These are phyloP conservation scores for Aepyceros melampus DNA, from an alignment of 2,113 vertebrate genomes.

Conservation along the genomic window DNA sequence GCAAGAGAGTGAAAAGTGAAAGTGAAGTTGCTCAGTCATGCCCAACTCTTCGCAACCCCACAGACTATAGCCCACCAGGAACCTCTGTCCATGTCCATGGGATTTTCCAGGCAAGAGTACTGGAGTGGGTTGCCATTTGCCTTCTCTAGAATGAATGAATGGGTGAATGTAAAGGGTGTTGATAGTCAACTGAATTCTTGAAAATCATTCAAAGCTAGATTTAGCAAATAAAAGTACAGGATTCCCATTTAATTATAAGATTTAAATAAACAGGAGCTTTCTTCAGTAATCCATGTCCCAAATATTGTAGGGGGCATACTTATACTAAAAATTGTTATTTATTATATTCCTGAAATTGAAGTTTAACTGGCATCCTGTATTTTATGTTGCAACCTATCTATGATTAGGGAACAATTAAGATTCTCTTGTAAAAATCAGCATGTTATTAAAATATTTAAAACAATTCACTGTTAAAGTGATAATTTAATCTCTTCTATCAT, in stretches of 20 bases:
- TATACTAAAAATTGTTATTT: background rate
- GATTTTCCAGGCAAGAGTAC: no score
- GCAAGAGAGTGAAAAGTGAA: no score
- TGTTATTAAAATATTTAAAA: conserved; percentile 46
- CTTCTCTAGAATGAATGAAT: background rate
- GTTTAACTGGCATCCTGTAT: background rate
- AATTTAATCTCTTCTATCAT: conserved; percentile 19
- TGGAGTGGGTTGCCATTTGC: no score
- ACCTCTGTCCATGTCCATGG: no score
- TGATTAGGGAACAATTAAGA: background rate
- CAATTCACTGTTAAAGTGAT: background rate
- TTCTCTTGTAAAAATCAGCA: conserved; percentile 29
- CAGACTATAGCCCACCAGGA: no score
- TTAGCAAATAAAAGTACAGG: conserved; percentile 11
- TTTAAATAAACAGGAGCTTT: background rate
- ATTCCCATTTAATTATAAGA: background rate
- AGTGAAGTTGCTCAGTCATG: no score
- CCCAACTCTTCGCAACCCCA: no score
- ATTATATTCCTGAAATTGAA: background rate
- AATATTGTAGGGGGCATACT: background rate
- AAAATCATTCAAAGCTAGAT: conserved; percentile 1
- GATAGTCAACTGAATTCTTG: background rate
- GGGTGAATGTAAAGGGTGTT: background rate
- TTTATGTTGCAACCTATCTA: background rate
- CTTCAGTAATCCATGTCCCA: background rate